Evolutionary conservation across 2,888 invertebrate species (phyloP).

Genomic region (Steinernema scapterisci): DNA sequence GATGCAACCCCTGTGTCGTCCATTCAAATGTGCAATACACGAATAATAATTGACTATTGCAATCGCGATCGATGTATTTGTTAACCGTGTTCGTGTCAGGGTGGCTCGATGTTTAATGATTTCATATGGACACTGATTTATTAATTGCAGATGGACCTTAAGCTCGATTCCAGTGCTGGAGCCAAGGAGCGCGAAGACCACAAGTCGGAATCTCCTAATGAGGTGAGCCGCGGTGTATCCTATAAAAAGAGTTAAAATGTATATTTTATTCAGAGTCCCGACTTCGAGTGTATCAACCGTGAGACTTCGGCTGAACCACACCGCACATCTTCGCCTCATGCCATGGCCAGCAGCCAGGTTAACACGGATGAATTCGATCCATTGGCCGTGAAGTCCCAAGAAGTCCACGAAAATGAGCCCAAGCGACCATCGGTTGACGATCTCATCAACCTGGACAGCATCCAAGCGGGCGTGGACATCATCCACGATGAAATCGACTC

Average conservation of each 20-base stretch:
- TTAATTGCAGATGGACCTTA: not conserved
- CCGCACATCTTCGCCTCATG: not conserved
- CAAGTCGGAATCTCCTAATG: not conserved
- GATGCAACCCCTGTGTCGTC: too few species aligned
- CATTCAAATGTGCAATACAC: too few species aligned
- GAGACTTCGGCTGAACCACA: not conserved
- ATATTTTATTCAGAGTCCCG: not conserved
- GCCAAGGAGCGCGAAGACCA: not conserved
- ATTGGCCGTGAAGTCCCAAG: not conserved
- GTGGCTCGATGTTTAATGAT: too few species aligned
- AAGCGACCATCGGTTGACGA: not conserved
- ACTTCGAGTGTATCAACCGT: conserved; percentile 21
- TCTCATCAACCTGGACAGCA: conserved; percentile 9
- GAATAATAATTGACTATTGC: too few species aligned
- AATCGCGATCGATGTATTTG: too few species aligned
- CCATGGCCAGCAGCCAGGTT: conserved; percentile 24
- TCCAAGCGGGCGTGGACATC: conserved; percentile 5
- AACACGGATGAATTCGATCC: conserved; percentile 30
- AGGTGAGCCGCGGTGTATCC: not conserved
- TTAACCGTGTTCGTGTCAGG: too few species aligned
- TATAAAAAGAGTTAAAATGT: too few species aligned
- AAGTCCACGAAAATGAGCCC: not conserved
- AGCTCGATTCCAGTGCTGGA: too few species aligned
- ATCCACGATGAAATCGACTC: conserved; percentile 14
- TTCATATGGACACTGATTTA: too few species aligned